Percentiles rank a stretch among this genome's conserved stretches.
Conservation (phyloP, 2,113 vertebrate species). For the Origma solitaria region DNA sequence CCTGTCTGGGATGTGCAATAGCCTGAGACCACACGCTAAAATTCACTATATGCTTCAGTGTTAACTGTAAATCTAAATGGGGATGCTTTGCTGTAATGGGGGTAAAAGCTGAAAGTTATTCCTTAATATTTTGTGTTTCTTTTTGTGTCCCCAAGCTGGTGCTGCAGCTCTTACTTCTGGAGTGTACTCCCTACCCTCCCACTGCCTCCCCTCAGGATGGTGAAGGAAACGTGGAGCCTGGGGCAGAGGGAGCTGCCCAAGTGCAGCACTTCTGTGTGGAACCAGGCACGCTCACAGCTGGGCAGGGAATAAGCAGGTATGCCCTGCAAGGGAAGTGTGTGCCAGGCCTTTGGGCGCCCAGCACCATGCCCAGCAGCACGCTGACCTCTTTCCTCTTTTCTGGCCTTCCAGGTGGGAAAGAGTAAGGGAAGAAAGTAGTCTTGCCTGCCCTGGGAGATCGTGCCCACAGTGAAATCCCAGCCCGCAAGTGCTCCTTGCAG, state of each 20-base stretch:
- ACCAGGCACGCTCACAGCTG: neutral
- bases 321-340: neutral
- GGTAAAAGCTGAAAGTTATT: neutral
- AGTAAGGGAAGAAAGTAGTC: neutral
- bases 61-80: neutral
- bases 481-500: neutral
- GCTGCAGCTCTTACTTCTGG: neutral
- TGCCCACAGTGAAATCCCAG: neutral
- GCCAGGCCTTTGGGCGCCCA: neutral
- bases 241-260: neutral
- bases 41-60: accelerated
- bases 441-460: neutral
- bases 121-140: neutral
- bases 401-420: neutral
- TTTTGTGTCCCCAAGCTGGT: neutral
- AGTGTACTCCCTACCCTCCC: neutral
- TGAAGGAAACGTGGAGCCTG: accelerated
- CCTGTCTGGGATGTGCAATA: neutral
- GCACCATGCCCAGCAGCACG: neutral
- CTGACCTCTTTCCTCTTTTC: neutral
- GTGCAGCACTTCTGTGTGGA: neutral
- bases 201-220: neutral
- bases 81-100: neutral
- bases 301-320: neutral
- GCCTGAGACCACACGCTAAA: neutral